These are phyloP conservation scores for Siniperca scherzeri DNA, from an alignment of 2,797 vertebrate genomes.

Conservation along the genomic window DNA sequence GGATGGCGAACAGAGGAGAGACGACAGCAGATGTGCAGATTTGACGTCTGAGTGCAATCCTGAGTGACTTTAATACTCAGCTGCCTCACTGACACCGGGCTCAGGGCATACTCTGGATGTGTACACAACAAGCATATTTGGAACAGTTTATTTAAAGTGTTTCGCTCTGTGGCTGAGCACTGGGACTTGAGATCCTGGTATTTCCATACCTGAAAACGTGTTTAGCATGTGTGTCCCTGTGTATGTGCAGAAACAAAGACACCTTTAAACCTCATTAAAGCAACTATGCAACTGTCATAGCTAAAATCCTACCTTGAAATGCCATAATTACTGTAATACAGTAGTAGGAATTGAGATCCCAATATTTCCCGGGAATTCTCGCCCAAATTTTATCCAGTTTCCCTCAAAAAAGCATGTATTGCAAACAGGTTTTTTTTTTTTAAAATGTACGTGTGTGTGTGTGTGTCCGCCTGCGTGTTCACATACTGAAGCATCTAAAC, in stretches of 20 bases:
- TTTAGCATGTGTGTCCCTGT: not conserved
- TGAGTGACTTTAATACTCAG: conserved; percentile 43
- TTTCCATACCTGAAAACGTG: not conserved
- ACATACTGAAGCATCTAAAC: not conserved
- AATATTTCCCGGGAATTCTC: not conserved
- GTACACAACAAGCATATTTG: conserved; percentile 2
- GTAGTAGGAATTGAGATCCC: not conserved
- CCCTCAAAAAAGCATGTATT: not conserved
- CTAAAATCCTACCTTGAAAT: too few species aligned
- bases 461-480: not conserved
- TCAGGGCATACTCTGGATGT: not conserved
- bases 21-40: conserved; percentile 67
- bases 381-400: not conserved
- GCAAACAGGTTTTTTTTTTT: not conserved
- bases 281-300: not conserved
- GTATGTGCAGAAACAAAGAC: not conserved
- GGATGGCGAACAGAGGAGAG: conserved; percentile 34
- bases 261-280: not conserved
- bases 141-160: conserved; percentile 6
- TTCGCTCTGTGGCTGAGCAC: not conserved
- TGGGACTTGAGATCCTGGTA: not conserved
- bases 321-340: not conserved
- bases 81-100: conserved; percentile 35
- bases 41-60: conserved; percentile 62
- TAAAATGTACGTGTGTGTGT: not conserved